Percentiles rank a stretch among this genome's conserved stretches.
Evolutionary conservation across 2,888 invertebrate species (phyloP).

Genomic region (Rhopalosiphum nymphaeae): DNA sequence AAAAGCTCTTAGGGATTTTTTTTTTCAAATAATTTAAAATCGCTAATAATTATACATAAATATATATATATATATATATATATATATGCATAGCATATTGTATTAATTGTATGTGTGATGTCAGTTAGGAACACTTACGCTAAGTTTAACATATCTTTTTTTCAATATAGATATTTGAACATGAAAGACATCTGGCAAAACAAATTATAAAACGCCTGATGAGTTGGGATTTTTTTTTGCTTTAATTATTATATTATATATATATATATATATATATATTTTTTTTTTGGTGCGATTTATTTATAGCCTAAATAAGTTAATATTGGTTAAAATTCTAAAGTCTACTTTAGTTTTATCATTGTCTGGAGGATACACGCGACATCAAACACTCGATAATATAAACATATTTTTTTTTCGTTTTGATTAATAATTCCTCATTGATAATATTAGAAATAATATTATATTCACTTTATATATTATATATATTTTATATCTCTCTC

Average conservation of each 20-base stretch:
- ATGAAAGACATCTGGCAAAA: constrained; percentile 64
- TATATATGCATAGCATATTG: background rate
- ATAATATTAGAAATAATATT: constrained; percentile 45
- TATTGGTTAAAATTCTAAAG: constrained; percentile 44
- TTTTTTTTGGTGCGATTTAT: constrained; percentile 56
- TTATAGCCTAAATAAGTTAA: constrained; percentile 56
- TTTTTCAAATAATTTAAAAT: constrained; percentile 18
- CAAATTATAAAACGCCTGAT: constrained; percentile 26
- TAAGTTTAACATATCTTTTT: constrained; percentile 47
- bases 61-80: constrained; percentile 1
- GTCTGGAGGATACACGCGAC: constrained; percentile 27
- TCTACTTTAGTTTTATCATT: constrained; percentile 38
- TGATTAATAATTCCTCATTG: constrained; percentile 25
- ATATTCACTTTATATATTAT: background rate
- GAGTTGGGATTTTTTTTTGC: constrained; percentile 22
- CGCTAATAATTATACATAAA: constrained; percentile 5
- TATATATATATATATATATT: constrained; percentile 3
- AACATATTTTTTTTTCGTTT: constrained; percentile 33
- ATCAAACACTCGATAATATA: constrained; percentile 45
- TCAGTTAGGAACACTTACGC: constrained; percentile 62
- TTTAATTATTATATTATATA: constrained; percentile 7
- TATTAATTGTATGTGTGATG: constrained; percentile 42
- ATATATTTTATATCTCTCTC: constrained; percentile 29
- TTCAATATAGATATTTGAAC: constrained; percentile 46
- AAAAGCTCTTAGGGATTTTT: constrained; percentile 45